phyloP scores from a whole-genome alignment of 2,888 invertebrate genomes.

The Cephalotes varians region DNA sequence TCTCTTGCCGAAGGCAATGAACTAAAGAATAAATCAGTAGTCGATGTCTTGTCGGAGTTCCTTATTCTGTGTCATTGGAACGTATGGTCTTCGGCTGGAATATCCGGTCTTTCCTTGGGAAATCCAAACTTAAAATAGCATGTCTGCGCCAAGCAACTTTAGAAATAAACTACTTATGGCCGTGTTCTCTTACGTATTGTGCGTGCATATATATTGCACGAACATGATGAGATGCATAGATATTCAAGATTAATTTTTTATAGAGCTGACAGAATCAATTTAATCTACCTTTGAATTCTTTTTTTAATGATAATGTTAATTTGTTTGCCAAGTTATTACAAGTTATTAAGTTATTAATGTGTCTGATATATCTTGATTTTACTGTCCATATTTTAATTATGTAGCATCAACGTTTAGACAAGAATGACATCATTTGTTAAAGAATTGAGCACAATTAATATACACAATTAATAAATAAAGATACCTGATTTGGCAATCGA shows the following conservation, averaged over 20 bases:
- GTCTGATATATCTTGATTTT: neutral
- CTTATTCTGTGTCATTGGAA: constrained; percentile 21
- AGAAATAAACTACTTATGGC: constrained; percentile 11
- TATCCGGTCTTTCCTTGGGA: constrained; percentile 18
- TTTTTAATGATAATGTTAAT: neutral
- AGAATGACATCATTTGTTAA: too few species aligned
- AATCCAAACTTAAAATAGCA: constrained; percentile 38
- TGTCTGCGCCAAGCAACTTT: neutral
- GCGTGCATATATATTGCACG: too few species aligned
- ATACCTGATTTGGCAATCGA: too few species aligned
- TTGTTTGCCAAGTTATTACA: neutral
- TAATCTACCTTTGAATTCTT: neutral
- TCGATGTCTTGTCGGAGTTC: neutral
- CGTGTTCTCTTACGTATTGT: neutral
- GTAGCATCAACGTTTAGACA: neutral
- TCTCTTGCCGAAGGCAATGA: too few species aligned
- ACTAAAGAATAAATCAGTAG: neutral
- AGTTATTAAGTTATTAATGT: too few species aligned
- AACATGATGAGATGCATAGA: neutral
- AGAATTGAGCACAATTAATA: neutral
- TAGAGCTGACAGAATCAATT: neutral
- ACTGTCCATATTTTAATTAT: neutral
- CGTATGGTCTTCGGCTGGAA: constrained; percentile 3
- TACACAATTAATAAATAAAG: too few species aligned
- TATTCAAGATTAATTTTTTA: neutral